Base-by-base conservation (phyloP, 2,888 invertebrate genomes). In the Seira musarum region DNA sequence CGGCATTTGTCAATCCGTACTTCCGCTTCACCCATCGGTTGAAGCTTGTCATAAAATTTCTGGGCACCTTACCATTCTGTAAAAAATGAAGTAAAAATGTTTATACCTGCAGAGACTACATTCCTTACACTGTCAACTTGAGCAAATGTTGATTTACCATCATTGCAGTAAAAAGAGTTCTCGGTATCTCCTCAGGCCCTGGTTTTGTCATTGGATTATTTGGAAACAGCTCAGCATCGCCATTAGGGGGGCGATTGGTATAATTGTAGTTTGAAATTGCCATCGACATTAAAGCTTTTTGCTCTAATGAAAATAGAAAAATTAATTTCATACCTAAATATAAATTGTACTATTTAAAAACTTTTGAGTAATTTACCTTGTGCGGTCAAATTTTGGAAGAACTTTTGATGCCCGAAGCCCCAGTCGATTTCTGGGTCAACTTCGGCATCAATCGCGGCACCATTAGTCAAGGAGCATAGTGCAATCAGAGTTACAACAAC, bases 51-150 rank as follows among this genome's bases (percentile, higher is more conserved):
- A 76, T 72, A 72, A 77, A 84, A 5, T 69, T 22, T 13, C 35
- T 53, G 8, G 84, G 81, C 1, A 84, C 65, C 1, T 82, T 25
- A 15, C 84, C 84, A 46, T 84, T 84, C 82, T 82, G 40, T 73
- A 25, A n/a, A 63, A 13, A 24, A 73, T 24, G n/a, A 22, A 19
- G 10, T 60, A 57, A 25, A 70, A 10, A 57, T 5, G 10, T 10
- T 35, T 30, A 8, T 35, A 22, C 63, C 21, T 64, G 35, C n/a
- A n/a, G 35, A 6, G 19, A 15, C n/a, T 57, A 57, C 15, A 30
- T 64, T 8, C 13, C 10, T 21, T 63, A 24, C 22, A n/a, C n/a
- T n/a, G n/a, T n/a, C n/a, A n/a, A n/a, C n/a, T n/a, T n/a, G n/a
- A n/a, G n/a, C n/a, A n/a, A n/a, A n/a, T n/a, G n/a, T n/a, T n/a